Evolutionary conservation across 2,888 invertebrate species (phyloP), one percentile per base, ranked within the genome.

Genomic region (Drosophila colorata): DNA sequence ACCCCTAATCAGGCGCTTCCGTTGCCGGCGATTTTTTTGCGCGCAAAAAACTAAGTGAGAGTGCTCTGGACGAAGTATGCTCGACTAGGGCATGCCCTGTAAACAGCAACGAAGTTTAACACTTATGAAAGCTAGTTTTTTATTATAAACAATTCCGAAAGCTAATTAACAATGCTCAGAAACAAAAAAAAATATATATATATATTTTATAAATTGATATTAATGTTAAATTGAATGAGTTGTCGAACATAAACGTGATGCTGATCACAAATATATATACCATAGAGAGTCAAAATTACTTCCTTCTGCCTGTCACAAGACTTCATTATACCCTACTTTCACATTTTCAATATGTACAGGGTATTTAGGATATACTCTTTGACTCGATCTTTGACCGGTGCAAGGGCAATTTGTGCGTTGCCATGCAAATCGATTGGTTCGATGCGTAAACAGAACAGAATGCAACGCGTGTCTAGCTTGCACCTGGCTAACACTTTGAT

Each of bases 1-100:
- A 82, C 72, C 82, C 82, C 83, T 85, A 70, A 81, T 69, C 85
- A 79, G 65, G 14, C 69, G 69, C 75, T 78, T 87, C 87, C 83
- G 82, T 40, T 84, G 56, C 38, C 46, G 57, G 51, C 33, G 4
- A 4, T 13, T 60, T 55, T 52, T 55, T 35, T 25, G 3, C 38
- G 38, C 33, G 33, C n/a, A n/a, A 1, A 44, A 9, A 18, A n/a
- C 6, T 4, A 2, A 9, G n/a, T 2, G 0, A 5, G 11, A 16
- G 33, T 11, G 31, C 11, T 11, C 11, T 31, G 7, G 7, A 8
- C 9, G 9, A 8, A 9, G 9, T 28, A 28, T 9, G 31, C 31
- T 3, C 33, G 56, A 28, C 25, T 14, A 13, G 31, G 0, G 13
- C 16, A 4, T 43, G 33, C 33, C 33, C 33, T 33, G 33, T 33